Evolutionary conservation across 2,888 invertebrate species (phyloP), one percentile per base, ranked within the genome.

Genomic region (Cylindroiulus punctatus): DNA sequence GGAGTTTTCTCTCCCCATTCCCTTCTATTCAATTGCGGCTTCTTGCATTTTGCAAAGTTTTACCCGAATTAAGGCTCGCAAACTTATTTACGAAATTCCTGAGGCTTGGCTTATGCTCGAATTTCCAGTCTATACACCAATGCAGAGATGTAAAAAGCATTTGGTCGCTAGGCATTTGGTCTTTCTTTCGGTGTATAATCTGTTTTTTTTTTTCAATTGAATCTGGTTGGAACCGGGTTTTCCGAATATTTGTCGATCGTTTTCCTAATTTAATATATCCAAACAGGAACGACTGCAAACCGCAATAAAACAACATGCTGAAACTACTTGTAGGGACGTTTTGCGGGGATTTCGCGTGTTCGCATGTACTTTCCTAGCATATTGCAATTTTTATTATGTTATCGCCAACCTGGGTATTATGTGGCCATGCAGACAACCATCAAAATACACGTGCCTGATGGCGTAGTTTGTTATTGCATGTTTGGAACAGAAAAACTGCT

Each of bases 21-120:
- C 10, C 57, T 65, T 65, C 22, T 65, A 65, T 65, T 65, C 57
- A 65, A 65, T 65, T 65, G 57, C 57, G 57, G 57, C 57, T 65
- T 65, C 57, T 65, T 65, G 57, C 22, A 22, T 65, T 65, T 65
- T 65, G n/a, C 8, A 65, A 65, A 26, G 22, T 65, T 65, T 65
- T 22, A 26, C 57, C 57, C 57, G 57, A 65, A 65, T 65, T 65
- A 65, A 65, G 57, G 57, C 19, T 65, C 19, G 8, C 8, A 65
- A 65, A 65, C 57, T 65, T 65, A 65, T 65, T 44, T 65, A 65
- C 22, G 22, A 8, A 65, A 65, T 22, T 22, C 57, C 22, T 65
- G 10, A 22, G 57, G 57, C 57, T 22, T 65, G 57, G 22, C 22
- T n/a, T 22, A 10, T 10, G 22, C 22, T 10, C 8, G 57, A 52